A percentile compares a stretch with the other conserved stretches of the same genome.
Evolutionary conservation across 2,888 invertebrate genomes (phyloP).

Genomic region (Agrotis ipsilon): DNA sequence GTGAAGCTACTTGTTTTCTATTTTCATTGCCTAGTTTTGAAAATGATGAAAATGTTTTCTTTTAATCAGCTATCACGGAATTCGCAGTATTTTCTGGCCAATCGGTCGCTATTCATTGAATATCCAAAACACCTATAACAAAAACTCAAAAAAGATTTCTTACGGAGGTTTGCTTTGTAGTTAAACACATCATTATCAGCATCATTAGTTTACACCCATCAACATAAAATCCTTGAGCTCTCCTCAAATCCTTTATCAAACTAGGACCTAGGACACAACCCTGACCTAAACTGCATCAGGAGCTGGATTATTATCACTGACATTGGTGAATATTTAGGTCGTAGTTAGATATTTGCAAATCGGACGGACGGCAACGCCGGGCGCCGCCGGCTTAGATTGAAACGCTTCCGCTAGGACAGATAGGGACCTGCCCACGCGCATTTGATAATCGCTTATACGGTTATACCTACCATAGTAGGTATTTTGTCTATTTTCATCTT

Average conservation of each 20-base stretch:
- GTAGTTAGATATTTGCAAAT: conserved; percentile 65
- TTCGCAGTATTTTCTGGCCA: too few relatives aligned
- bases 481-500: conserved; percentile 54
- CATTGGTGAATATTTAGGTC: conserved; percentile 75
- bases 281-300: conserved; percentile 66
- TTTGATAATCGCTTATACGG: conserved; percentile 64
- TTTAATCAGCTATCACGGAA: not conserved
- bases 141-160: not conserved
- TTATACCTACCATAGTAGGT: conserved; percentile 44
- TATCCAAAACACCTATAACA: not conserved
- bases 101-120: not conserved
- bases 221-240: not conserved
- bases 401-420: conserved; percentile 69
- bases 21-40: too few relatives aligned
- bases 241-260: not conserved
- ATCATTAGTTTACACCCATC: not conserved
- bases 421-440: conserved; percentile 71
- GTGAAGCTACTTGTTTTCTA: too few relatives aligned
- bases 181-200: too few relatives aligned
- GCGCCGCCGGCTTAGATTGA: conserved; percentile 68
- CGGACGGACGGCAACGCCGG: conserved; percentile 64
- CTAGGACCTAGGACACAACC: conserved; percentile 50
- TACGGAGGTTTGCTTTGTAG: too few relatives aligned
- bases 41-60: not conserved
- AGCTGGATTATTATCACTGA: conserved; percentile 71